Base-by-base conservation (phyloP, 2,888 invertebrate species). In the Eurois occulta region DNA sequence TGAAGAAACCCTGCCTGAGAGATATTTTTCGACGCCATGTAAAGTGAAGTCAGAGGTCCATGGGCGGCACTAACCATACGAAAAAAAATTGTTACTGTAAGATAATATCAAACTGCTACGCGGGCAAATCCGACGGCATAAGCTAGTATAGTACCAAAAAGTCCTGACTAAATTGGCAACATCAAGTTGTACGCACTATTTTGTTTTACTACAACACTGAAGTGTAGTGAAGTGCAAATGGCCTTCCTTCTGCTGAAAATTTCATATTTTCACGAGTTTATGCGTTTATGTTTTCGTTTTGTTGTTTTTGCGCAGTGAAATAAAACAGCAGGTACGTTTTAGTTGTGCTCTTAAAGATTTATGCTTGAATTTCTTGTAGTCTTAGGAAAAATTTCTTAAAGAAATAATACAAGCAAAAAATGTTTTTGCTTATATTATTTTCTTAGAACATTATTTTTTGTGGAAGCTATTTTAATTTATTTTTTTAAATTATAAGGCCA, bases 151-250 rank as follows among this genome's bases (percentile, higher is more conserved):
- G 8, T 35, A 58, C 55, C 38, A 73, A 74, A 64, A 24, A 71
- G 58, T 77, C 65, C 64, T 62, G 62, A 43, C 46, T 65, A 79
- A 85, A 81, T 83, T 88, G 81, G 73, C 62, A 71, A 52, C 75
- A 69, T 75, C 75, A 80, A 83, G 58, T 74, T 71, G 70, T 77
- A 87, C 83, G 80, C 83, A 87, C 86, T 87, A 87, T 89, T 87
- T 83, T 80, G 77, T 86, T 88, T 87, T 89, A 88, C 77, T 84
- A 83, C 81, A 48, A 58, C 52, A 79, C 75, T 79, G 76, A 77
- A 74, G 66, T 24, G 67, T 64, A 77, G 72, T 69, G 76, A 72
- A 78, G 78, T 83, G 86, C 35, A 70, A 84, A 87, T 71, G 58
- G 78, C 71, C 65, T 65, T 43, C 13, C n/a, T 46, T 65, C 55